Evolutionary conservation across 2,113 vertebrate species (phyloP), one percentile per base, ranked within the genome.

Genomic region (Telmatochromis sp.): DNA sequence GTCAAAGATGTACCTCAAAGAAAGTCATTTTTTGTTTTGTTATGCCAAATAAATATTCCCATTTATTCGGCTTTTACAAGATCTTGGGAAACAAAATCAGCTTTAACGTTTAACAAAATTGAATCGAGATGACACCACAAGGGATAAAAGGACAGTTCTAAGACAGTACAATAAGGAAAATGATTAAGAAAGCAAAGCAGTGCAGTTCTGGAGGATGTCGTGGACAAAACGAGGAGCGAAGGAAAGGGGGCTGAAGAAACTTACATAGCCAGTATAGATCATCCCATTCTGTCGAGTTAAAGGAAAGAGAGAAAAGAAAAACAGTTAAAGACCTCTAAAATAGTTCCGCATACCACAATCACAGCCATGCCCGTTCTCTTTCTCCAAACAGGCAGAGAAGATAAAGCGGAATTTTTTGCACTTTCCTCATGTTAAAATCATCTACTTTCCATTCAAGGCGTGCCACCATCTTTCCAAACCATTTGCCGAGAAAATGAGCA

Each of bases 231-330:
- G 9, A 73, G 13, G 28, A 26, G 37, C 2, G 10, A 63, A 51
- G 73, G 45, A 31, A 78, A 78, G 26, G 26, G n/a, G 71, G 53
- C 40, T 63, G 26, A 80, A 79, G 33, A 79, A 58, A 97, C 97
- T 98, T 96, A 97, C 97, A 95, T 97, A 98, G 96, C 96, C 97
- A 96, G 97, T 97, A 96, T 97, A 98, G 95, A 97, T 96, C 94
- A 97, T 96, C 96, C 97, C 97, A 95, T 97, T 98, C 97, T 98
- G 89, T 89, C 60, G 81, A 90, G 82, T 82, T 80, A 55, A 37
- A 33, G 12, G 73, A 12, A 71, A 81, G 79, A 78, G 65, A 89
- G 5, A 83, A 54, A 87, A 33, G 50, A 81, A 47, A 50, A 54
- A 83, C 58, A 71, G 23, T 7, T 23, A 47, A 73, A 51, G 26